Evolutionary conservation across 2,888 invertebrate species (phyloP), one percentile per base, ranked within the genome.

Genomic region (Chymomyza caudatula): DNA sequence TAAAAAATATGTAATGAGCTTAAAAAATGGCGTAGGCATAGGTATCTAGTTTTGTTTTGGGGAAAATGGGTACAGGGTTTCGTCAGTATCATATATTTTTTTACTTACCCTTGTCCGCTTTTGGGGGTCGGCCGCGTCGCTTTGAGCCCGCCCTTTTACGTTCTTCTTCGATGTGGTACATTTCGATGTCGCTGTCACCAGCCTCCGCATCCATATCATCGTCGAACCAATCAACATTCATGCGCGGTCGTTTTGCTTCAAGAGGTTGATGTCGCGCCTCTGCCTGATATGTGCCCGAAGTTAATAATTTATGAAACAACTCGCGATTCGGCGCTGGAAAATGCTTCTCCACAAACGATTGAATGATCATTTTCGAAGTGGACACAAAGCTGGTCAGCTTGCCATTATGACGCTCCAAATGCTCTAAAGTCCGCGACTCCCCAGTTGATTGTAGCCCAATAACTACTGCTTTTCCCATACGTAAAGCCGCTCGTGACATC

Each of bases 381-480:
- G 99, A 99, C 0, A 99, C 99, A 91, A 99, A 99, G 91, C 98
- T 98, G 37, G 94, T 95, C 61, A 99, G 93, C 91, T 98, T 98
- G 0, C 98, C 99, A 83, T 98, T 98, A 89, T 96, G 96, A 44
- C 97, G 93, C 91, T 99, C 99, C 44, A 99, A 92, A 90, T 98
- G 97, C 90, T 99, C 99, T 52, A 99, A 92, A 0, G 99, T 99
- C 68, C 98, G 92, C 0, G 99, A 98, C 91, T 99, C 99, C 13
- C 99, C 99, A 0, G 99, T 99, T 57, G 98, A 98, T 92, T 99
- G 99, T 66, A 99, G 92, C 55, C 99, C 99, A 88, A 99, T 99
- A n/a, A 99, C 99, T 1, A 99, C 98, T 90, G 99, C 99, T 92
- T 98, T 96, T 70, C 96, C 96, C 90, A 95, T 95, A 88, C 96